Conservation (phyloP, 2,113 vertebrate genomes). For the Passer domesticus region DNA sequence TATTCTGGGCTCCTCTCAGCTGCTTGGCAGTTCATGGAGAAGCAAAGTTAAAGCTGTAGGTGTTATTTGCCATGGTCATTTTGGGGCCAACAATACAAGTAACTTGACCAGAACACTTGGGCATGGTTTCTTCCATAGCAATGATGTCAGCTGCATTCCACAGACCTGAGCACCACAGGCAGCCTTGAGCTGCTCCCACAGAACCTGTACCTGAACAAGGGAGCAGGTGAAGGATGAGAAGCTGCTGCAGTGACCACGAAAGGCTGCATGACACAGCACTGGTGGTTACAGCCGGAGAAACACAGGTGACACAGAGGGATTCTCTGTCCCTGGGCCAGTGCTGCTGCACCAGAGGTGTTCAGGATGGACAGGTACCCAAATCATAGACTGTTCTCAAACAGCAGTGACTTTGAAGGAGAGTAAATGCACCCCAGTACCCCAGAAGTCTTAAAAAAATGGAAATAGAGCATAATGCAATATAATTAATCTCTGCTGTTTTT, state of each 20-base stretch:
- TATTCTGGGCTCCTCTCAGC: background rate
- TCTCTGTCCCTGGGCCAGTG: background rate
- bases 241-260: background rate
- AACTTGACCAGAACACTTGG: background rate
- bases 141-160: background rate
- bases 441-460: background rate
- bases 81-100: background rate
- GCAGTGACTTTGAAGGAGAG: background rate
- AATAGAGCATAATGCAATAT: background rate
- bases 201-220: background rate
- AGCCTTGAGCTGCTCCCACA: background rate
- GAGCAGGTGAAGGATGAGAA: background rate
- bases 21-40: background rate
- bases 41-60: background rate
- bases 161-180: background rate
- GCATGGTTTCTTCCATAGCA: background rate
- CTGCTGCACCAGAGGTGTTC: background rate
- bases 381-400: background rate
- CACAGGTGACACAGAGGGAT: fast-evolving
- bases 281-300: background rate
- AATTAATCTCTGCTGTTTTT: background rate
- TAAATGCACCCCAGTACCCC: background rate
- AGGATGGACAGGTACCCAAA: fast-evolving
- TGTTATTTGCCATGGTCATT: background rate
- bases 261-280: background rate